These are phyloP conservation scores for Drosophila aldrichi DNA, from an alignment of 2,888 invertebrate species.

Conservation along the genomic window DNA sequence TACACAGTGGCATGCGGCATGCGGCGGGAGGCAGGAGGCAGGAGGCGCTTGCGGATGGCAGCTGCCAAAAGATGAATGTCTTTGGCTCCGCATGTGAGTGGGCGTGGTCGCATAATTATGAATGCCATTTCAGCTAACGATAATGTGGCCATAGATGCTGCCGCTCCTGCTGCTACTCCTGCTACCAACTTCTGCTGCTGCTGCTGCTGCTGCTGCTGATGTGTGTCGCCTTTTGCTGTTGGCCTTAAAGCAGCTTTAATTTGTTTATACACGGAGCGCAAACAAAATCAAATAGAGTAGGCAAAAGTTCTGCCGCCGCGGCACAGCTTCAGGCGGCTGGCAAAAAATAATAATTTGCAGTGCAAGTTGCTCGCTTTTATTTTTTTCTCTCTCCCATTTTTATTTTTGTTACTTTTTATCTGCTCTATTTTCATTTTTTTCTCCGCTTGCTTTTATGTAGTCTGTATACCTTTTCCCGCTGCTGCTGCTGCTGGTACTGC, in stretches of 20 bases:
- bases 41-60: slow-evolving; percentile 13
- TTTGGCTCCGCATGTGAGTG: slow-evolving; percentile 42
- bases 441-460: slow-evolving; percentile 49
- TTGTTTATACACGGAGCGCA: slow-evolving; percentile 15
- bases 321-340: slow-evolving; percentile 32
- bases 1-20: neutral
- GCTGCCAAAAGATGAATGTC: slow-evolving; percentile 64
- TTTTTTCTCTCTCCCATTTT: slow-evolving; percentile 13
- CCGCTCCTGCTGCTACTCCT: neutral
- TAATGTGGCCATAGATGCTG: slow-evolving; percentile 36
- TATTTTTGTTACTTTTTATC: slow-evolving; percentile 14
- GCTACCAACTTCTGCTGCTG: too few species aligned
- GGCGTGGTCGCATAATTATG: slow-evolving; percentile 69
- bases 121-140: slow-evolving; percentile 60
- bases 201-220: neutral
- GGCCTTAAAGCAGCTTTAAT: slow-evolving; percentile 58
- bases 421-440: slow-evolving; percentile 37
- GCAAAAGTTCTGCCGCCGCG: slow-evolving; percentile 27
- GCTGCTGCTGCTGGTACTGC: slow-evolving; percentile 58
- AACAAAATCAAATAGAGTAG: neutral
- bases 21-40: too few species aligned
- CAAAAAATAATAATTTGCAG: slow-evolving; percentile 78
- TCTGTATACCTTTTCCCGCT: slow-evolving; percentile 62
- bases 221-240: slow-evolving; percentile 18
- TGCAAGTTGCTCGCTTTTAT: slow-evolving; percentile 62